Conservation (phyloP, 2,797 vertebrate genomes). For the Coregonus suidteri region DNA sequence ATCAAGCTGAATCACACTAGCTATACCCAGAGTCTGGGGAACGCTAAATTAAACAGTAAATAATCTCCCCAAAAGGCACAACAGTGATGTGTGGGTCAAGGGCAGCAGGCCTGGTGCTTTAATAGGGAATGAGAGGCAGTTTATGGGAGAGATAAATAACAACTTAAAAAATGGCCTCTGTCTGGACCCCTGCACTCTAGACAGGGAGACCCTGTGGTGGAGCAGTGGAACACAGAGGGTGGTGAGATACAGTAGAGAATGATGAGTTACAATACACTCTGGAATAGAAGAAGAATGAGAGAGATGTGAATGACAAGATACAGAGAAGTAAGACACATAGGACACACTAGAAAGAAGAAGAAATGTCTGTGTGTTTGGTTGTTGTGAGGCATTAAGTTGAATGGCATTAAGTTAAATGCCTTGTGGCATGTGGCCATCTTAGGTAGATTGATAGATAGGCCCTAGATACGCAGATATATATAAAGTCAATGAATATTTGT, state of each 20-base stretch:
- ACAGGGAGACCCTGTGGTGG: constrained; percentile 53
- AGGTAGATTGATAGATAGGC: constrained; percentile 17
- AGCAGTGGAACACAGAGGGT: constrained; percentile 63
- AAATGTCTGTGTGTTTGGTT: not conserved
- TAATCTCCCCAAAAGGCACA: constrained; percentile 69
- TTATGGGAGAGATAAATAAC: constrained; percentile 77
- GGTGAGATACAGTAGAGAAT: constrained; percentile 62
- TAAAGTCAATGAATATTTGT: constrained; percentile 15
- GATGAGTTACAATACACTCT: constrained; percentile 55
- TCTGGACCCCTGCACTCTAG: constrained; percentile 63
- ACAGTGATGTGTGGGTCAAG: constrained; percentile 73
- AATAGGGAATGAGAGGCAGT: constrained; percentile 72
- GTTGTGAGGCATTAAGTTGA: not conserved
- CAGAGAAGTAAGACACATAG: not conserved
- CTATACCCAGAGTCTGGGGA: constrained; percentile 54
- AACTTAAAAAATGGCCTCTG: constrained; percentile 70
- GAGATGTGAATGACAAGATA: not conserved
- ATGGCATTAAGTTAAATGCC: not conserved
- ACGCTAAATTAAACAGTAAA: constrained; percentile 73
- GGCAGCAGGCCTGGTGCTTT: constrained; percentile 72
- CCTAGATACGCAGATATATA: constrained; percentile 9
- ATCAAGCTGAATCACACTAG: constrained; percentile 39
- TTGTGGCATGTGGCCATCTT: not conserved
- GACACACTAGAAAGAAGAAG: not conserved
- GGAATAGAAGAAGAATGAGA: constrained; percentile 29